These are phyloP conservation scores for Zophobas morio DNA, from an alignment of 1,140 invertebrate species.

Conservation along the genomic window DNA sequence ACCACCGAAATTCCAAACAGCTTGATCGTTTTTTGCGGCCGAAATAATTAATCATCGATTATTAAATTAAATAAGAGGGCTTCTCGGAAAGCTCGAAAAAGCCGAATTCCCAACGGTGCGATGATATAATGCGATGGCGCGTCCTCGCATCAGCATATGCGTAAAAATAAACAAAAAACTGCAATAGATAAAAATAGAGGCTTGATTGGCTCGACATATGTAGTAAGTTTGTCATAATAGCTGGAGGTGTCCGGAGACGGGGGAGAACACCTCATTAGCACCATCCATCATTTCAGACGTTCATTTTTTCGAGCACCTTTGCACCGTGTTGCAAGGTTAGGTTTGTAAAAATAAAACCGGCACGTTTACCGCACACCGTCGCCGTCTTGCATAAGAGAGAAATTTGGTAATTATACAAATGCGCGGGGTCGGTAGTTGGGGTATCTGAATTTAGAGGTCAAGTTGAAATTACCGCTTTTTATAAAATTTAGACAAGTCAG, in stretches of 20 bases:
- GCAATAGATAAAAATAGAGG: conserved; percentile 54
- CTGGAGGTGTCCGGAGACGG: conserved; percentile 19
- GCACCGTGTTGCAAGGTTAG: conserved; percentile 44
- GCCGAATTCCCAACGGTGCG: background rate
- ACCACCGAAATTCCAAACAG: conserved; percentile 52
- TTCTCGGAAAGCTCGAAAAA: background rate
- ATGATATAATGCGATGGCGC: background rate
- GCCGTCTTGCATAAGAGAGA: background rate
- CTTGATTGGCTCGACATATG: conserved; percentile 55
- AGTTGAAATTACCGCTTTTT: too few species aligned
- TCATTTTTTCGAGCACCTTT: conserved; percentile 51
- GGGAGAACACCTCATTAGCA: conserved; percentile 54
- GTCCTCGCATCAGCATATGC: conserved; percentile 22
- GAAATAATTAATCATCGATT: background rate
- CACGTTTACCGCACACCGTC: background rate
- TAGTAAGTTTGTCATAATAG: conserved; percentile 53
- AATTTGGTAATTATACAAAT: background rate
- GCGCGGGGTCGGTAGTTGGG: too few species aligned
- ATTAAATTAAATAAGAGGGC: background rate
- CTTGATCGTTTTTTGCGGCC: conserved; percentile 36
- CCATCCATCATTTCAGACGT: conserved; percentile 55
- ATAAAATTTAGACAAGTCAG: too few species aligned
- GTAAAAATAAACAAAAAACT: conserved; percentile 55
- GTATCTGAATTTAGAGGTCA: too few species aligned
- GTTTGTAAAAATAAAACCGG: conserved; percentile 26